Base-by-base conservation (phyloP, 2,888 invertebrate genomes). In the Parnassius glacialis region DNA sequence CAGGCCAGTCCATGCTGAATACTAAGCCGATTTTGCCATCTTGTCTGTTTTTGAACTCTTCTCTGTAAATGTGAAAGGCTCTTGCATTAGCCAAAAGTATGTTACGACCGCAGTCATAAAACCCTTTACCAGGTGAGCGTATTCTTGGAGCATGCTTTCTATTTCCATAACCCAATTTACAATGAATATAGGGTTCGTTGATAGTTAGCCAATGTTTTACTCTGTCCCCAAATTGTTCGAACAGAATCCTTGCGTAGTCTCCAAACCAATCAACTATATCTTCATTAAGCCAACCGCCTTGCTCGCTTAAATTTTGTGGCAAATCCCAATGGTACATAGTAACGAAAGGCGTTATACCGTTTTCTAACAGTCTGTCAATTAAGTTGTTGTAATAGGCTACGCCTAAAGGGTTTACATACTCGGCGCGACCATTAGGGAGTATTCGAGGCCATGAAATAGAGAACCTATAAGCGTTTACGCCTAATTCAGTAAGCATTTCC, bases 351-450 rank as follows among this genome's bases (percentile, higher is more conserved):
- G 86, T 78, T 62, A 95, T 94, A 20, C 87, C 92, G 66, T 92
- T 92, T 7, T 82, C 87, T 3, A 93, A 64, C 25, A 95, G 81
- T 69, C 91, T 92, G 69, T 94, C 79, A 52, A 95, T 93, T 0
- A 95, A 71, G 64, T 87, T 81, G 67, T 93, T 93, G 76, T 95
- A 95, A 78, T 94, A 94, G 43, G 88, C 80, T 10, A 95, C 83
- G 12, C 94, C 95, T 2, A 65, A 62, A n/a, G 72, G 73, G 73
- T 94, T 95, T 10, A 93, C 73, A 7, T 80, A 74, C 52, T 90
- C 81, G 7, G 82, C 69, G 34, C 85, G 84, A 34, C 93, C 94
- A 54, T 84, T 87, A 0, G 94, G 93, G 52, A 94, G 73, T 20
- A 95, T 83, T 55, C 94, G 78, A 0, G 93, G 73, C 94, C 95